Conservation (phyloP, 2,797 vertebrate genomes). For the Falco biarmicus region DNA sequence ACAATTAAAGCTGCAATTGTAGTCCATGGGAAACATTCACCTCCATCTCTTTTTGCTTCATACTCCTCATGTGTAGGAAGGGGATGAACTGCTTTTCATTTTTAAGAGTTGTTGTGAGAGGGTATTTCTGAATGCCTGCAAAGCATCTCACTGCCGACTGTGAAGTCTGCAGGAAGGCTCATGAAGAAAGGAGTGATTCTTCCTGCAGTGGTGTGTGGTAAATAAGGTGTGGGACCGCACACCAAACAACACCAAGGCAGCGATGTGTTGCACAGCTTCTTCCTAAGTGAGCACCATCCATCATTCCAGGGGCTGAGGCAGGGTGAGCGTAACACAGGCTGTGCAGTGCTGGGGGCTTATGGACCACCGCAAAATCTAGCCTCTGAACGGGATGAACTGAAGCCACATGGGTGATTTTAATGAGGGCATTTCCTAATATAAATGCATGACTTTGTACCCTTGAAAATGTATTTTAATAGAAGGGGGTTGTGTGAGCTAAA, state of each 20-base stretch:
- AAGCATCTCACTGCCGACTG: accelerated
- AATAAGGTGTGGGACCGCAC: neutral
- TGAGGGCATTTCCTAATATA: neutral
- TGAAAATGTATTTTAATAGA: neutral
- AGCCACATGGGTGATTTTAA: neutral
- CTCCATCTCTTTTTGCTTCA: neutral
- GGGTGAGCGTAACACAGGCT: neutral
- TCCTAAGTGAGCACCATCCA: neutral
- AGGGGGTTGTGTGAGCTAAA: neutral
- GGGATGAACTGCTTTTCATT: neutral
- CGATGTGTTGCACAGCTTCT: neutral
- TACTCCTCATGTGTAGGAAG: neutral
- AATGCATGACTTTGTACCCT: neutral
- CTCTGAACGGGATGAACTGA: neutral
- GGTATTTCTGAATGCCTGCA: neutral
- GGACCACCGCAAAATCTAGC: neutral
- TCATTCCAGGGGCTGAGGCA: neutral
- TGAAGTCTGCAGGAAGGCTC: neutral
- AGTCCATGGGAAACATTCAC: neutral
- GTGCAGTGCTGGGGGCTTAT: no score
- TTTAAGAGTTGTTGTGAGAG: neutral
- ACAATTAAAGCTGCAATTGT: neutral
- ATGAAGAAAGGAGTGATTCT: neutral
- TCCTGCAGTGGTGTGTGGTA: accelerated
- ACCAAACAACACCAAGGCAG: accelerated